Conservation (phyloP, 2,113 vertebrate species). For the Cathartes aura region DNA sequence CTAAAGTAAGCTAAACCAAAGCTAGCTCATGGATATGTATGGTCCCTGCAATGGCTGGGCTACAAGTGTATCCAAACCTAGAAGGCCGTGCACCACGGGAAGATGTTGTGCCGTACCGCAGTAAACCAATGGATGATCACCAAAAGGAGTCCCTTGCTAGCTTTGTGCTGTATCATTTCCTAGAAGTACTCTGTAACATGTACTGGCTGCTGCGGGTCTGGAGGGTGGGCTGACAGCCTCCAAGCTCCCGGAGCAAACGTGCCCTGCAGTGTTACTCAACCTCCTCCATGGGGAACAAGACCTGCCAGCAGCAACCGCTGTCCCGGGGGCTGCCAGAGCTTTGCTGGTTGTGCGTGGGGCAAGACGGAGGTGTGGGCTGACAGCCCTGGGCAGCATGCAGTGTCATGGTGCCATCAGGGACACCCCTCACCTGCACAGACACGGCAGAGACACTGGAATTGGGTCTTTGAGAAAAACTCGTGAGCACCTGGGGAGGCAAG, state of each 20-base stretch:
- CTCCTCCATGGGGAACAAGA: neutral
- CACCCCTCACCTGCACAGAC: neutral
- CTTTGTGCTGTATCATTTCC: neutral
- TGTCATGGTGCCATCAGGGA: no score
- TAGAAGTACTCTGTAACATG: neutral
- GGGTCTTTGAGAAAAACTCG: neutral
- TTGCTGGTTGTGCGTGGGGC: accelerated
- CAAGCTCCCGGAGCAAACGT: neutral
- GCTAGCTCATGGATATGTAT: neutral
- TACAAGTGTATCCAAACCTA: neutral
- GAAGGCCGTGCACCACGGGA: accelerated
- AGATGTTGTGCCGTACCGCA: neutral
- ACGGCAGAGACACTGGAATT: neutral
- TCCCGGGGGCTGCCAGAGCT: neutral
- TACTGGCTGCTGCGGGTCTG: neutral
- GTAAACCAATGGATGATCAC: neutral
- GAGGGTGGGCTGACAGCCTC: neutral
- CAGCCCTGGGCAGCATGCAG: neutral
- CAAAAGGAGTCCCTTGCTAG: neutral
- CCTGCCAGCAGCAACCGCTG: neutral
- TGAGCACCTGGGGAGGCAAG: neutral
- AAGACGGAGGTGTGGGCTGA: neutral
- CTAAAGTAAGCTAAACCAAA: neutral
- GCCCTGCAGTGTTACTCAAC: neutral
- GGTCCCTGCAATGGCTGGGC: neutral